Percentiles rank a stretch among this genome's conserved stretches.
phyloP scores from a whole-genome alignment of 2,113 vertebrate species.

The Siniperca knerii region DNA sequence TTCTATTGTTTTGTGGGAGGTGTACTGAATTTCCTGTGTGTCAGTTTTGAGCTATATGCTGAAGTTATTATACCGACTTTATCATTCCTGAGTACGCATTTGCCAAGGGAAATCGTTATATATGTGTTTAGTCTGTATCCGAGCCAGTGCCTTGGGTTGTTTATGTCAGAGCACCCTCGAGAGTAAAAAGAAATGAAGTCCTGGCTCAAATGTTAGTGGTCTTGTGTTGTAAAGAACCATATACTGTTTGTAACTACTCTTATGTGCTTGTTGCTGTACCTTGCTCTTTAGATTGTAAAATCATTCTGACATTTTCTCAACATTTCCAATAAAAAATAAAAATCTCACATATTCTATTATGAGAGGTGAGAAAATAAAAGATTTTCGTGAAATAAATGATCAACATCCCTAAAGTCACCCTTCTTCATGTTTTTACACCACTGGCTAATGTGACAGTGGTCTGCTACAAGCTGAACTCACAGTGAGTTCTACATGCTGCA shows the following conservation, averaged over 20 bases:
- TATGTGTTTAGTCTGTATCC: conserved; percentile 37
- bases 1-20: conserved; percentile 57
- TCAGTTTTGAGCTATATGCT: conserved; percentile 24
- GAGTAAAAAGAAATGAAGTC: conserved; percentile 21
- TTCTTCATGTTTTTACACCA: conserved; percentile 31
- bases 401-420: neutral
- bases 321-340: neutral
- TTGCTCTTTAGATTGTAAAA: neutral
- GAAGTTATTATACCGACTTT: conserved; percentile 51
- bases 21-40: conserved; percentile 54
- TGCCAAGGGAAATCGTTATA: conserved; percentile 35
- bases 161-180: conserved; percentile 13
- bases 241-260: neutral
- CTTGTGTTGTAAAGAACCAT: neutral
- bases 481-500: conserved; percentile 39
- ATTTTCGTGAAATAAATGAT: neutral
- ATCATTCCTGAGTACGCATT: conserved; percentile 45
- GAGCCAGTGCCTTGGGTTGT: conserved; percentile 14
- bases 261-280: neutral
- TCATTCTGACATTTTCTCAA: neutral
- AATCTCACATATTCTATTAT: neutral
- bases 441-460: conserved; percentile 15
- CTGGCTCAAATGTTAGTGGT: conserved; percentile 16
- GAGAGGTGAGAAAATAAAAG: conserved; percentile 13
- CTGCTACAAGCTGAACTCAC: conserved; percentile 44